Percentiles rank a stretch among this genome's conserved stretches.
phyloP scores from a whole-genome alignment of 1,140 invertebrate genomes.

The Ips typographus region DNA sequence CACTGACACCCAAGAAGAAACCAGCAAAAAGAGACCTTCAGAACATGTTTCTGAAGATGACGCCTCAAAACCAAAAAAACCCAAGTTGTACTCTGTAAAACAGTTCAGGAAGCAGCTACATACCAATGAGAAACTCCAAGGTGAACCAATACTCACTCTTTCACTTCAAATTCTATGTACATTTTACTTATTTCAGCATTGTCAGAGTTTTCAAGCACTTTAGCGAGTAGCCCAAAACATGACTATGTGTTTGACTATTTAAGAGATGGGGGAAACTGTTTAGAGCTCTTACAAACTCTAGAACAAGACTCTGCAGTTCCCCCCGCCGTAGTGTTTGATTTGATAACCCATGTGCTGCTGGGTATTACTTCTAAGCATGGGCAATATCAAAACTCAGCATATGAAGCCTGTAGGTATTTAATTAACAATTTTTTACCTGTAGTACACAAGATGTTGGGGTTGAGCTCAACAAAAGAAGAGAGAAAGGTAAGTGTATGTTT shows the following conservation, averaged over 20 bases:
- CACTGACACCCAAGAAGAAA: background rate
- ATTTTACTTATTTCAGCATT: slow-evolving; percentile 36
- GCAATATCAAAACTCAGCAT: slow-evolving; percentile 59
- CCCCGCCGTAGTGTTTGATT: slow-evolving; percentile 59
- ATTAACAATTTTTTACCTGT: slow-evolving; percentile 65
- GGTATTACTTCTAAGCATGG: slow-evolving; percentile 64
- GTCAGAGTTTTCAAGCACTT: slow-evolving; percentile 33
- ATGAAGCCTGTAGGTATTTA: slow-evolving; percentile 66
- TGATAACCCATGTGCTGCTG: slow-evolving; percentile 65
- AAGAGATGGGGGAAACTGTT: slow-evolving; percentile 64
- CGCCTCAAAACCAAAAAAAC: slow-evolving; percentile 35
- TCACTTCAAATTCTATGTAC: background rate
- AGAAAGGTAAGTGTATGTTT: slow-evolving; percentile 51
- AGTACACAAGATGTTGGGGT: slow-evolving; percentile 66
- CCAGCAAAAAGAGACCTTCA: slow-evolving; percentile 5
- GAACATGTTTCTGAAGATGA: background rate
- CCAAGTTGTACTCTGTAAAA: slow-evolving; percentile 41
- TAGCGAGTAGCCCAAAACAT: slow-evolving; percentile 33
- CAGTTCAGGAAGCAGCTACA: slow-evolving; percentile 44
- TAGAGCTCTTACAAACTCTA: slow-evolving; percentile 63
- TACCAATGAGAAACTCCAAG: slow-evolving; percentile 32
- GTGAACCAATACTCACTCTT: slow-evolving; percentile 26
- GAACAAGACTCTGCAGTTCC: slow-evolving; percentile 60
- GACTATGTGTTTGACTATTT: slow-evolving; percentile 66
- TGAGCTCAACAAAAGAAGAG: slow-evolving; percentile 62